These are phyloP conservation scores for Triplophysa rosa DNA, from an alignment of 2,113 vertebrate genomes.

Conservation along the genomic window DNA sequence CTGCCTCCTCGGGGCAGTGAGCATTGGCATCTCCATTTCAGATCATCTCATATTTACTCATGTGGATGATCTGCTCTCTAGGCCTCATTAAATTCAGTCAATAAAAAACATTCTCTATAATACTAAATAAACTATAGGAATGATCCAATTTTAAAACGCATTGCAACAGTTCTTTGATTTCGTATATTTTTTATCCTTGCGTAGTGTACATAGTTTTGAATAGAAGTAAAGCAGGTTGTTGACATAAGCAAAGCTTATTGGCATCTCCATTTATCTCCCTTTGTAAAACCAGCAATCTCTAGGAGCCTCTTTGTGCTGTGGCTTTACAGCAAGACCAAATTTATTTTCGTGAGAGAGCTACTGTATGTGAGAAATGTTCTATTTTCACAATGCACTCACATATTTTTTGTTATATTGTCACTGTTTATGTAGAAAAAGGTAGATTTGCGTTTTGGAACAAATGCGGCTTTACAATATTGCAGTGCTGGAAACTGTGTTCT, in stretches of 20 bases:
- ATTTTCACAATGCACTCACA: background rate
- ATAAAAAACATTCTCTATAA: background rate
- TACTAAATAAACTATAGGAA: background rate
- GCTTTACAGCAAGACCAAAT: background rate
- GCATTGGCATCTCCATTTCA: background rate
- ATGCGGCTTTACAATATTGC: background rate
- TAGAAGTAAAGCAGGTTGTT: background rate
- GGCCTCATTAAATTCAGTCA: background rate
- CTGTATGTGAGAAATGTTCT: background rate
- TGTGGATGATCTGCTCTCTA: background rate
- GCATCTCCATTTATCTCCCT: background rate
- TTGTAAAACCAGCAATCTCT: background rate
- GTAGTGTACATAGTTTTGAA: background rate
- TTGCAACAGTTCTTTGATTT: background rate
- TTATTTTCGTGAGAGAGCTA: constrained; percentile 19
- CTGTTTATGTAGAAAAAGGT: background rate
- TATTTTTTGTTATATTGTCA: no score
- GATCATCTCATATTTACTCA: background rate
- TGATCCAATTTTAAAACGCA: background rate
- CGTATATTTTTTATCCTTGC: background rate
- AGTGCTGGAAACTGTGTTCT: background rate
- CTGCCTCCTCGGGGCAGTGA: background rate
- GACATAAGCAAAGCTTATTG: background rate
- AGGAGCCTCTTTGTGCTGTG: no score
- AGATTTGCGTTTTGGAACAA: background rate